phyloP scores from a whole-genome alignment of 2,113 vertebrate genomes.

The Equus quagga region DNA sequence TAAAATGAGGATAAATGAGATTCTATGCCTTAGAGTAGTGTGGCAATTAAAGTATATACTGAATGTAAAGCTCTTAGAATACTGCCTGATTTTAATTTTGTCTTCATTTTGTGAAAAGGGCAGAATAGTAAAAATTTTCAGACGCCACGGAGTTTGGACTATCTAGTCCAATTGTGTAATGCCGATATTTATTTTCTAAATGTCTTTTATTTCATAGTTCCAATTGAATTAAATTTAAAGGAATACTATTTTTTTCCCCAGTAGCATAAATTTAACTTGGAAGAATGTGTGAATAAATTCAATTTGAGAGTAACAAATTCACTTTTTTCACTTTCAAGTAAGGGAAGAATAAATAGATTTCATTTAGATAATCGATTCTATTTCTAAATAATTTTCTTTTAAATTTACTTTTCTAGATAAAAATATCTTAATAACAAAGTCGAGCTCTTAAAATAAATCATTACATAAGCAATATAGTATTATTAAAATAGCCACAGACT shows the following conservation, averaged over 20 bases:
- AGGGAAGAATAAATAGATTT: neutral
- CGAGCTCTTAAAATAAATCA: conserved; percentile 18
- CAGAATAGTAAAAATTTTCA: neutral
- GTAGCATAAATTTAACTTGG: neutral
- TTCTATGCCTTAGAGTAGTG: neutral
- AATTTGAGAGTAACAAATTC: neutral
- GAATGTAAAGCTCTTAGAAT: neutral
- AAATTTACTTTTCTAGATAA: conserved; percentile 8
- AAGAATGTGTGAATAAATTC: neutral
- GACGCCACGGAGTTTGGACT: neutral
- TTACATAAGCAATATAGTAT: neutral
- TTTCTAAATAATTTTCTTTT: neutral
- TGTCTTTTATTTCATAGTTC: neutral
- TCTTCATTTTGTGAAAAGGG: neutral
- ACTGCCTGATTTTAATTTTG: neutral
- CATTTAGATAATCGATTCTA: neutral
- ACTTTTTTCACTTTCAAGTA: neutral
- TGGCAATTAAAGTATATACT: neutral
- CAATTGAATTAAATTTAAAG: conserved; percentile 19
- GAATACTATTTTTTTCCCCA: neutral
- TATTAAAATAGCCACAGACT: neutral
- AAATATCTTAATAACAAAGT: neutral
- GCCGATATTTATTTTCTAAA: neutral
- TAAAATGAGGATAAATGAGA: conserved; percentile 28
- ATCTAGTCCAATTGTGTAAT: neutral